A percentile compares a stretch with the other conserved stretches of the same genome.
phyloP scores from a whole-genome alignment of 1,140 invertebrate species.

The Atta cephalotes region DNA sequence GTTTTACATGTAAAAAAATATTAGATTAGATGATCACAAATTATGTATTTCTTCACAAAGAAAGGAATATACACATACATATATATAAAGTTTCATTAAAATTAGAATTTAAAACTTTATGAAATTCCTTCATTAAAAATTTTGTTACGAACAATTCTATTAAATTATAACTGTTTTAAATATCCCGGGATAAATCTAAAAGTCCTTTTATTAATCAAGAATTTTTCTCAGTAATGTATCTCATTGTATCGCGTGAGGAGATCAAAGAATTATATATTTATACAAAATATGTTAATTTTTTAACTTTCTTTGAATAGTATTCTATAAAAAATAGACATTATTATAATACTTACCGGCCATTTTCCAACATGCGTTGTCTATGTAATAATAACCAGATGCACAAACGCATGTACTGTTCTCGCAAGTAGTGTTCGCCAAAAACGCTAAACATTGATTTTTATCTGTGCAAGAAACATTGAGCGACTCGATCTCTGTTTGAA shows the following conservation, averaged over 20 bases:
- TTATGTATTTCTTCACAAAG: no score
- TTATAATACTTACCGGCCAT: conserved; percentile 46
- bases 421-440: conserved; percentile 61
- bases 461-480: conserved; percentile 55
- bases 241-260: neutral
- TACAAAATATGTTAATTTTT: neutral
- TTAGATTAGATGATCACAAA: neutral
- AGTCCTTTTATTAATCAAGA: neutral
- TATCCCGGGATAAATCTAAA: neutral
- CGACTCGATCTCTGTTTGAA: conserved; percentile 25
- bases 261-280: neutral
- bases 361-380: conserved; percentile 44
- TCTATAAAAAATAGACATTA: conserved; percentile 3
- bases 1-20: neutral
- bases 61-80: no score
- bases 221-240: neutral
- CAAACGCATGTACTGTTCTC: conserved; percentile 42
- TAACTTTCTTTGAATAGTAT: neutral
- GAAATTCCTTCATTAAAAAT: no score
- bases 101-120: no score
- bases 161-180: neutral
- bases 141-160: no score
- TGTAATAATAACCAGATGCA: conserved; percentile 30
- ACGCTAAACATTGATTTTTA: conserved; percentile 52
- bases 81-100: no score